Evolutionary conservation across 1,140 invertebrate genomes (phyloP).

Genomic region (Leptinotarsa lineolata): DNA sequence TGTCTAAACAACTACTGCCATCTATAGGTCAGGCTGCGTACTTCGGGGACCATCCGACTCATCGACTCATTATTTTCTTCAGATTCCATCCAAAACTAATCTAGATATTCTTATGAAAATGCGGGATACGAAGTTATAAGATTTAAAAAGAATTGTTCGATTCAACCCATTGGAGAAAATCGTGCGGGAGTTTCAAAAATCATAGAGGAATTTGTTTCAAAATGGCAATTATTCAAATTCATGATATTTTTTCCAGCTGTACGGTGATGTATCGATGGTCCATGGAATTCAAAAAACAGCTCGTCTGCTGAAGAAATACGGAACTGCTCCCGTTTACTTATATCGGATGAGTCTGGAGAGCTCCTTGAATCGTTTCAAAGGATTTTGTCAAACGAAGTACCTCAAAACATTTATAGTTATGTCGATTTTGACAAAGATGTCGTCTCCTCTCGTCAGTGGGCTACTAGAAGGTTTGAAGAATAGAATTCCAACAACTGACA

Average conservation of each 20-base stretch:
- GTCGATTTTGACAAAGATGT: conserved; percentile 35
- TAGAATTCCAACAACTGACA: conserved; percentile 28
- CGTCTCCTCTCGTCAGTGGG: conserved; percentile 26
- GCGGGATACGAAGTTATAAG: no score
- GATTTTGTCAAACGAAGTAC: conserved; percentile 52
- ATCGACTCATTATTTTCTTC: no score
- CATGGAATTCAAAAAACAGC: conserved; percentile 59
- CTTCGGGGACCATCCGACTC: no score
- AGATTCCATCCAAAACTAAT: no score
- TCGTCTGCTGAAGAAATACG: conserved; percentile 54
- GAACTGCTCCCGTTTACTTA: conserved; percentile 57
- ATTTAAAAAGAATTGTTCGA: no score
- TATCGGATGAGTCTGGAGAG: conserved; percentile 61
- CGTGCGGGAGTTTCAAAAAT: no score
- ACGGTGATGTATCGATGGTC: conserved; percentile 55
- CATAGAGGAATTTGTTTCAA: no score
- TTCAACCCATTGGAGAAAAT: no score
- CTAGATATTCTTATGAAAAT: no score
- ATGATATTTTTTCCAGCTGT: conserved; percentile 41
- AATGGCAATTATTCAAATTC: no score
- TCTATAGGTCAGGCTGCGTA: no score
- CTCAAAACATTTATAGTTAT: conserved; percentile 44
- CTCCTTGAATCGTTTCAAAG: conserved; percentile 60
- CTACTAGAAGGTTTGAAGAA: conserved; percentile 41
- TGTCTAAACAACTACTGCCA: no score